phyloP scores from a whole-genome alignment of 2,113 vertebrate genomes.

The Okapia johnstoni region DNA sequence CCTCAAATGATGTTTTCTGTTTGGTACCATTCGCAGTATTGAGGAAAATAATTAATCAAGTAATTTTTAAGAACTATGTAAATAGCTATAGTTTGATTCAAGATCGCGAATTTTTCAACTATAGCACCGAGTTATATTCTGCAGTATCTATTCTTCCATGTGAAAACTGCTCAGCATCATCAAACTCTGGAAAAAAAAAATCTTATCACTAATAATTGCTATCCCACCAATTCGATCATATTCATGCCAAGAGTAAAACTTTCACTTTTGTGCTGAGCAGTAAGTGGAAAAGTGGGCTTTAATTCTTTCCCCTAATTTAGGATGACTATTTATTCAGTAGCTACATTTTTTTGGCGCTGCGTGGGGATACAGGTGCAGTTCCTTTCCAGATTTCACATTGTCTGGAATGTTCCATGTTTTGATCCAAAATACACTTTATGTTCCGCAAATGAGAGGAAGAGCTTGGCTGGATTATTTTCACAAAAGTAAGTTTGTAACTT shows the following conservation, averaged over 20 bases:
- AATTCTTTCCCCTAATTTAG: constrained; percentile 31
- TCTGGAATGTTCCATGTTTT: constrained; percentile 62
- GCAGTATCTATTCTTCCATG: background rate
- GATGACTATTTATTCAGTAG: constrained; percentile 35
- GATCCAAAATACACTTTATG: constrained; percentile 67
- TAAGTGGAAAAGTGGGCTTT: background rate
- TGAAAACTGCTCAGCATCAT: background rate
- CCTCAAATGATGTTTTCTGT: background rate
- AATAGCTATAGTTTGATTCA: background rate
- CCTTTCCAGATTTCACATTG: constrained; percentile 63
- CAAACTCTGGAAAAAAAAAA: background rate
- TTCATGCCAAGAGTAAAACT: constrained; percentile 31
- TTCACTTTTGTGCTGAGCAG: constrained; percentile 33
- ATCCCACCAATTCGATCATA: background rate
- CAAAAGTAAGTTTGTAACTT: background rate
- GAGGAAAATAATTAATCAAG: background rate
- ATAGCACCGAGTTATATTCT: background rate
- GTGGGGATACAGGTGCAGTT: constrained; percentile 66
- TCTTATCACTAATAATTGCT: background rate
- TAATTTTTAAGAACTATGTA: background rate
- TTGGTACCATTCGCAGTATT: background rate
- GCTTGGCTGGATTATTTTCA: background rate
- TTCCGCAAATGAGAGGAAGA: constrained; percentile 56
- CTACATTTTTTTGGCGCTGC: constrained; percentile 13
- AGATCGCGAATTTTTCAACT: background rate